phyloP scores from a whole-genome alignment of 2,888 invertebrate genomes.

The Dryocosmus kuriphilus region DNA sequence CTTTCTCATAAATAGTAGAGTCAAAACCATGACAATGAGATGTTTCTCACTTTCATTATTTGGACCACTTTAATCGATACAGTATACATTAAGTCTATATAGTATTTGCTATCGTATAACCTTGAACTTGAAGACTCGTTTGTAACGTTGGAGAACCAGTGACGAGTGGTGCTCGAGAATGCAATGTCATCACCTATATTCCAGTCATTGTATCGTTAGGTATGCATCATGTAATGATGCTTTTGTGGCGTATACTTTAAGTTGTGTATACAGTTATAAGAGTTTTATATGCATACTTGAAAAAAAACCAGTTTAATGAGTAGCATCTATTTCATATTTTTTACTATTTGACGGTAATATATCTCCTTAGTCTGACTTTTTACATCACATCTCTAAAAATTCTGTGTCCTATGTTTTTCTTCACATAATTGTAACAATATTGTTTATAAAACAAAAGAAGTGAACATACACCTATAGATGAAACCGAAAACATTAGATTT shows the following conservation, averaged over 20 bases:
- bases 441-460: too few species aligned
- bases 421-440: not conserved
- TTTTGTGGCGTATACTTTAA: not conserved
- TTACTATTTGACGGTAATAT: not conserved
- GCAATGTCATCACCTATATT: slow-evolving; percentile 57
- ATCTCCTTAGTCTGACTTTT: too few species aligned
- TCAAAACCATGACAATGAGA: too few species aligned
- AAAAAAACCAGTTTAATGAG: not conserved
- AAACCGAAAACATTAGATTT: too few species aligned
- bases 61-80: not conserved
- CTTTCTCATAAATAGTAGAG: too few species aligned
- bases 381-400: too few species aligned
- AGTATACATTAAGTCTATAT: not conserved
- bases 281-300: slow-evolving; percentile 29
- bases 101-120: slow-evolving; percentile 43
- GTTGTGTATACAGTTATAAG: slow-evolving; percentile 11
- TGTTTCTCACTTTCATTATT: not conserved
- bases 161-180: slow-evolving; percentile 50
- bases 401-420: not conserved
- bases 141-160: slow-evolving; percentile 45
- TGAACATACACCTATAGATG: too few species aligned
- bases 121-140: slow-evolving; percentile 58
- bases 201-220: slow-evolving; percentile 43
- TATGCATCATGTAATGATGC: not conserved
- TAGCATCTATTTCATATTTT: not conserved